phyloP scores from a whole-genome alignment of 2,797 vertebrate species.

The Argentina silus region DNA sequence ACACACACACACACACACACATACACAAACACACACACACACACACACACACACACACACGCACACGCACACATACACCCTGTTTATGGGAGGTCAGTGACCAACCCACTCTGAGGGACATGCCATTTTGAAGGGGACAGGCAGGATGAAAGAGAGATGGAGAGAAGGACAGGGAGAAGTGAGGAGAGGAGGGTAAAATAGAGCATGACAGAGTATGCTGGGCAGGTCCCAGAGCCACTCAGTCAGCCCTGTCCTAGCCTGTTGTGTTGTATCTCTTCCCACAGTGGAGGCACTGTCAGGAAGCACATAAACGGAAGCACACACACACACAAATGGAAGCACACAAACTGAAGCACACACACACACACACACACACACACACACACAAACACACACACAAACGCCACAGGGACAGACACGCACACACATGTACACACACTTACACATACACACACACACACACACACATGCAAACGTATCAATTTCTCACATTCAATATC shows the following conservation, averaged over 20 bases:
- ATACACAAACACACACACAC: slow-evolving; percentile 3
- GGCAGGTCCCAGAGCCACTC: slow-evolving; percentile 10
- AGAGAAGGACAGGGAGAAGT: slow-evolving; percentile 21
- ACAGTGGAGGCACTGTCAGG: background rate
- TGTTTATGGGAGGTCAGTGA: slow-evolving; percentile 26
- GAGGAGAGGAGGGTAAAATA: slow-evolving; percentile 5
- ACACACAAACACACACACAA: slow-evolving; percentile 3
- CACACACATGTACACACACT: background rate
- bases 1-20: slow-evolving; percentile 8
- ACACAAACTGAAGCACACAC: slow-evolving; percentile 7
- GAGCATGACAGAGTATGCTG: background rate
- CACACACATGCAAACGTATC: slow-evolving; percentile 36
- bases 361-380: slow-evolving; percentile 5
- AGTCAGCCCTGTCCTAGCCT: background rate
- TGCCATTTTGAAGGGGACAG: too few species aligned
- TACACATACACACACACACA: slow-evolving; percentile 1
- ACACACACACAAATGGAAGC: background rate
- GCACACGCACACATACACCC: background rate
- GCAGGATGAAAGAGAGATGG: slow-evolving; percentile 14
- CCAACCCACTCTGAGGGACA: slow-evolving; percentile 37
- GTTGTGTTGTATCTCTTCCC: background rate
- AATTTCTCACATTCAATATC: slow-evolving; percentile 48
- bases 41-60: slow-evolving; percentile 4
- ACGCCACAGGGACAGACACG: background rate
- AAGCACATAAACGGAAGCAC: background rate